Evolutionary conservation across 1,140 invertebrate genomes (phyloP), one percentile per base, ranked within the genome.

Genomic region (Drosophila lini): DNA sequence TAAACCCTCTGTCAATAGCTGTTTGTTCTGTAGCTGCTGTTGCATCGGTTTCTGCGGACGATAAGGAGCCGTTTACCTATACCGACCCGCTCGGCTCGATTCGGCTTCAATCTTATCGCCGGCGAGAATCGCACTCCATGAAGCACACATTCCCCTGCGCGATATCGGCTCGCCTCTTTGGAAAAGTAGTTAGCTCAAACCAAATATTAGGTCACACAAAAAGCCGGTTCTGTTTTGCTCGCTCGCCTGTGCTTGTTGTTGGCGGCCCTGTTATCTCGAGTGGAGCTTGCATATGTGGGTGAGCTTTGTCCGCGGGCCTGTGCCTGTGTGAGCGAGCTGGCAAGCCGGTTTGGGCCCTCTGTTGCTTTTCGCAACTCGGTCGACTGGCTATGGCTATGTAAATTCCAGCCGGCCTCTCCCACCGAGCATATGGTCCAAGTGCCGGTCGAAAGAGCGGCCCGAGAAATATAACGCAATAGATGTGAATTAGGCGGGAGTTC

Each of bases 261-360:
- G 55, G 53, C 53, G 28, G 11, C 36, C n/a, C 78, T 83, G 75
- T 83, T 82, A 82, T 82, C 63, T 79, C 64, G 61, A 52, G 45
- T 70, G 64, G 53, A 41, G 74, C 62, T 25, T 75, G 74, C 78
- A 74, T 89, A 88, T 88, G 83, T 88, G 83, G 83, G 83, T 86
- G 83, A 86, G 84, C 63, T 74, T 70, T 62, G 71, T 55, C 22
- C 32, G 40, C 45, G 38, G 28, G 22, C 25, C 13, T 34, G 36
- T n/a, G 13, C 22, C 31, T 53, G 52, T 60, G 45, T 80, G 64
- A 65, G 68, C 61, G 53, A 45, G 59, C 52, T 55, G 69, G 68
- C 59, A 78, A 88, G 81, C 82, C 83, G 82, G 83, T 82, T 85
- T 85, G 31, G 50, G 57, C 45, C 34, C 63, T 77, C 34, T 69